Evolutionary conservation across 2,888 invertebrate genomes (phyloP).

Genomic region (Lepas anatifera): DNA sequence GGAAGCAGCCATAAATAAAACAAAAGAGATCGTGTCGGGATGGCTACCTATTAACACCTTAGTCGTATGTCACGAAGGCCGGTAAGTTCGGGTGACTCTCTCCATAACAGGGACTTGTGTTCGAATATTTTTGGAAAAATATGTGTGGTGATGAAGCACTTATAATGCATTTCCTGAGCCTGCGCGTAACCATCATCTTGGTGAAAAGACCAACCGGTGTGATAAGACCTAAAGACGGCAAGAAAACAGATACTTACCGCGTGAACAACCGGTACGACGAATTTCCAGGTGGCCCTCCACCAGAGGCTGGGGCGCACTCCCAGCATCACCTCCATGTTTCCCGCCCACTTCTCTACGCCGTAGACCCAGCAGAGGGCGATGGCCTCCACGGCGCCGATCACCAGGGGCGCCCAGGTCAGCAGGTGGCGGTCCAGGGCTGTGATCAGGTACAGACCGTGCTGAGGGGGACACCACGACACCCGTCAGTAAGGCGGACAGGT

Average conservation of each 20-base stretch:
- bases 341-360: neutral
- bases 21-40: too few relatives aligned
- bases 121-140: too few relatives aligned
- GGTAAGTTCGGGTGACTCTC: too few relatives aligned
- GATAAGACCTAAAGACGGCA: too few relatives aligned
- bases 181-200: too few relatives aligned
- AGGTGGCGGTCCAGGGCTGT: neutral
- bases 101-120: too few relatives aligned
- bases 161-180: too few relatives aligned
- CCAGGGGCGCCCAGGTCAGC: neutral
- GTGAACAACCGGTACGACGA: neutral
- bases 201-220: too few relatives aligned
- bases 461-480: neutral
- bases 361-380: constrained; percentile 8
- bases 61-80: too few relatives aligned
- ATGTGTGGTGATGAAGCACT: too few relatives aligned
- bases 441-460: constrained; percentile 5
- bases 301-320: neutral
- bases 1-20: too few relatives aligned
- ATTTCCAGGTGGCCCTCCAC: neutral
- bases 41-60: too few relatives aligned
- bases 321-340: constrained; percentile 5
- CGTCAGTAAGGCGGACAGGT: neutral
- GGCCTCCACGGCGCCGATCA: neutral
- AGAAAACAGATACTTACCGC: neutral